Conservation (phyloP, 2,797 vertebrate genomes). For the Protonibea diacanthus region DNA sequence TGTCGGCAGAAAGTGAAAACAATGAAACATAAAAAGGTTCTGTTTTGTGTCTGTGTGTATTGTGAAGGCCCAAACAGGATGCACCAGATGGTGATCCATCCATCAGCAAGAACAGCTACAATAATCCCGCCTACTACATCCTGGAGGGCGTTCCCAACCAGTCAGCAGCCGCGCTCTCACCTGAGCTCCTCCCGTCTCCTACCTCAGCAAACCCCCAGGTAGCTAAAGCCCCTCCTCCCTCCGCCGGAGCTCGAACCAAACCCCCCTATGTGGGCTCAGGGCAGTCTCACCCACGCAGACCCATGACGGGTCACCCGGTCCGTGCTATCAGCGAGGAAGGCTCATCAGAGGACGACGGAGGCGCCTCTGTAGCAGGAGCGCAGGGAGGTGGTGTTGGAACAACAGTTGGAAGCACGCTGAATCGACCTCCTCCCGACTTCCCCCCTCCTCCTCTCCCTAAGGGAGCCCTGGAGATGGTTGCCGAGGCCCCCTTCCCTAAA, state of each 20-base stretch:
- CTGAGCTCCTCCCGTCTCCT: constrained; percentile 83
- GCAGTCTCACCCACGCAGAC: constrained; percentile 64
- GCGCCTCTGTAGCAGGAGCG: constrained; percentile 42
- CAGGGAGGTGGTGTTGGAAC: constrained; percentile 46
- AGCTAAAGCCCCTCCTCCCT: constrained; percentile 72
- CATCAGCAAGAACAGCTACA: constrained; percentile 94
- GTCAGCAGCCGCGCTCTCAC: constrained; percentile 84
- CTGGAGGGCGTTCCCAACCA: constrained; percentile 97
- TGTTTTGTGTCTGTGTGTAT: constrained; percentile 30
- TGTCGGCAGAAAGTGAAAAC: neutral
- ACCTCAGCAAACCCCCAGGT: constrained; percentile 68
- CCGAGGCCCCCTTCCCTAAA: constrained; percentile 80
- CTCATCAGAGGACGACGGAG: constrained; percentile 88
- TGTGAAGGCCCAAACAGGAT: constrained; percentile 88
- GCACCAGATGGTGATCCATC: constrained; percentile 82
- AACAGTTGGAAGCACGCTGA: constrained; percentile 81
- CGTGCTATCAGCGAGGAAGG: constrained; percentile 87
- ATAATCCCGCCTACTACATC: constrained; percentile 97
- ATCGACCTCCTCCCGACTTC: constrained; percentile 94
- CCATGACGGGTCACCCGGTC: constrained; percentile 52
- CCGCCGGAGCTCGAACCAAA: constrained; percentile 85
- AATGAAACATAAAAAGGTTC: neutral
- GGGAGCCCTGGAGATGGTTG: constrained; percentile 83
- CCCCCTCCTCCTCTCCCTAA: constrained; percentile 94
- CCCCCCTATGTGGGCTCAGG: constrained; percentile 70